phyloP scores from a whole-genome alignment of 2,797 vertebrate genomes.

The Luscinia luscinia region DNA sequence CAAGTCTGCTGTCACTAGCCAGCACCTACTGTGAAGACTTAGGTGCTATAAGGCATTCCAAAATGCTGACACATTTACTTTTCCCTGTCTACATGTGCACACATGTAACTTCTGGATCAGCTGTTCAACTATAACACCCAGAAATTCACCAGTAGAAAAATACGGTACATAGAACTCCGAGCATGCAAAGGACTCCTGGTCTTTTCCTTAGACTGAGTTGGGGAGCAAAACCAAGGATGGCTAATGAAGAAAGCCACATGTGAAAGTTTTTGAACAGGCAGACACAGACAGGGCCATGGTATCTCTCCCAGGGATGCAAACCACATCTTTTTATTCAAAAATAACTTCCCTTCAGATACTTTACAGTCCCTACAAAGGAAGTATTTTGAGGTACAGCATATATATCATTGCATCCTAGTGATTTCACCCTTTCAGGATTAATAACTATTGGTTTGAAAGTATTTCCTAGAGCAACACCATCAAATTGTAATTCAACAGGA shows the following conservation, averaged over 20 bases:
- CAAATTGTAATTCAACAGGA: neutral
- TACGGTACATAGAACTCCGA: neutral
- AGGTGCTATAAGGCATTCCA: neutral
- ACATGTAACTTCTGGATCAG: neutral
- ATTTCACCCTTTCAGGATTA: neutral
- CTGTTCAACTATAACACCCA: neutral
- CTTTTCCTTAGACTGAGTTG: neutral
- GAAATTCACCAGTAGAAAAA: neutral
- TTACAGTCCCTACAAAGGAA: neutral
- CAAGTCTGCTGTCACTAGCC: neutral
- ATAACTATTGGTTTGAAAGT: neutral
- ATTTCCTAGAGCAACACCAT: neutral
- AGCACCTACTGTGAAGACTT: neutral
- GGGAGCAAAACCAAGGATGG: neutral
- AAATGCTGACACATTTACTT: neutral
- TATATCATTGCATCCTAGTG: rapidly evolving
- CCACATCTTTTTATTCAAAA: neutral
- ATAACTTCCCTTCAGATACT: neutral
- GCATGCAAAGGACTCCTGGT: neutral
- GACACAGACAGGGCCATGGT: neutral
- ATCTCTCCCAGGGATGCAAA: neutral
- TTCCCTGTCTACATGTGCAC: neutral
- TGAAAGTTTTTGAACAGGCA: neutral
- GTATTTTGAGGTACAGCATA: neutral
- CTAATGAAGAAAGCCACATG: neutral